Evolutionary conservation across 2,888 invertebrate genomes (phyloP), one percentile per base, ranked within the genome.

Genomic region (Ceraclea dissimilis): DNA sequence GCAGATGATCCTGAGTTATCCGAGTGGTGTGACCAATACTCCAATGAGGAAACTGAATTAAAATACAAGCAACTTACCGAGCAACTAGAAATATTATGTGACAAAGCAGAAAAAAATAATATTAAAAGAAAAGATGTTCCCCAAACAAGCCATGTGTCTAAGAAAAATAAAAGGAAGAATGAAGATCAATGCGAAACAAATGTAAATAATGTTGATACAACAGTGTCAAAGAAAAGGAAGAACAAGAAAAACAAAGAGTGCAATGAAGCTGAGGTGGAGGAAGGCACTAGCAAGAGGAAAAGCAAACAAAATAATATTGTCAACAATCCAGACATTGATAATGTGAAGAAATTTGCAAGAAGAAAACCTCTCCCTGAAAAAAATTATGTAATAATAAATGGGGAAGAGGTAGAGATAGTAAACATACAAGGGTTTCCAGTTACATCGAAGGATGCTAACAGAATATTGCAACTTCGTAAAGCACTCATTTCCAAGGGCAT

Each of bases 371-470:
- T 74, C 20, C 70, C 67, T 65, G 76, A 79, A 50, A 67, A 68
- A 10, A 67, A 69, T 53, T 74, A 78, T 56, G 79, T 78, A 34
- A 75, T 78, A 31, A 79, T 86, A 17, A 83, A 85, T 70, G 84
- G 85, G 2, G 75, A 80, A 66, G 79, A 81, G 64, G 70, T 85
- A 19, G 79, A 83, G 65, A 68, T 86, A 22, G 74, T 79, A 0
- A 78, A 81, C 62, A 84, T 78, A 69, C 85, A 88, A 67, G 86
- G 88, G 1, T 88, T 86, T 66, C 85, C 86, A 18, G 76, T 89
- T 0, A 83, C 81, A 71, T 83, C 81, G 64, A 84, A 82, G 67
- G 88, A 88, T 72, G 85, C 83, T 1, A 80, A 80, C 22, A 73
- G 85, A 58, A 67, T 89, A 10, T 73, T 72, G 54, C 76, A 82